phyloP scores from a whole-genome alignment of 1,140 invertebrate genomes.

The Drosophila navojoa region DNA sequence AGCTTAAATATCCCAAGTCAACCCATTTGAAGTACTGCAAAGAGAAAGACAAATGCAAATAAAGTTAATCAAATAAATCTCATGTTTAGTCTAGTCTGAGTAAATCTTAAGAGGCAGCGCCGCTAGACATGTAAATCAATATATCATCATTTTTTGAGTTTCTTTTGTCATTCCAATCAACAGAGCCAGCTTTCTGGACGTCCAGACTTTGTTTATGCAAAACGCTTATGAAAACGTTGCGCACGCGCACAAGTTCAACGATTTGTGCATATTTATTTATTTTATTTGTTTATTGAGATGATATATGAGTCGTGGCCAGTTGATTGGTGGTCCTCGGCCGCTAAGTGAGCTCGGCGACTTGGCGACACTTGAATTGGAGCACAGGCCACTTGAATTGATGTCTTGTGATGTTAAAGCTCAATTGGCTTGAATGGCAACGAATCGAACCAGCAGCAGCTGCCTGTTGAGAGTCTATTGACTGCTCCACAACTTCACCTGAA shows the following conservation, averaged over 20 bases:
- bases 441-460: neutral
- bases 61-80: constrained; percentile 10
- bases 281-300: constrained; percentile 38
- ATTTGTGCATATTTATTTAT: constrained; percentile 19
- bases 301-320: constrained; percentile 50
- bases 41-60: constrained; percentile 1
- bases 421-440: neutral
- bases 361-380: constrained; percentile 26
- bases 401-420: constrained; percentile 21
- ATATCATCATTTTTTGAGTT: constrained; percentile 35
- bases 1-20: constrained; percentile 81
- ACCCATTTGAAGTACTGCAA: constrained; percentile 84
- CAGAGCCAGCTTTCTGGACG: neutral
- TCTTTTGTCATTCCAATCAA: constrained; percentile 14
- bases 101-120: constrained; percentile 21
- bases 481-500: neutral
- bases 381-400: constrained; percentile 3
- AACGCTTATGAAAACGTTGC: constrained; percentile 14
- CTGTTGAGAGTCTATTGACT: too few relatives aligned
- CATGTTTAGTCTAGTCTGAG: constrained; percentile 11
- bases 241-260: constrained; percentile 22
- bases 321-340: constrained; percentile 39
- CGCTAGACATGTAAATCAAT: neutral
- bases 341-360: constrained; percentile 3
- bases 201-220: constrained; percentile 31